Evolutionary conservation across 2,797 vertebrate species (phyloP), one percentile per base, ranked within the genome.

Genomic region (Alauda arvensis): DNA sequence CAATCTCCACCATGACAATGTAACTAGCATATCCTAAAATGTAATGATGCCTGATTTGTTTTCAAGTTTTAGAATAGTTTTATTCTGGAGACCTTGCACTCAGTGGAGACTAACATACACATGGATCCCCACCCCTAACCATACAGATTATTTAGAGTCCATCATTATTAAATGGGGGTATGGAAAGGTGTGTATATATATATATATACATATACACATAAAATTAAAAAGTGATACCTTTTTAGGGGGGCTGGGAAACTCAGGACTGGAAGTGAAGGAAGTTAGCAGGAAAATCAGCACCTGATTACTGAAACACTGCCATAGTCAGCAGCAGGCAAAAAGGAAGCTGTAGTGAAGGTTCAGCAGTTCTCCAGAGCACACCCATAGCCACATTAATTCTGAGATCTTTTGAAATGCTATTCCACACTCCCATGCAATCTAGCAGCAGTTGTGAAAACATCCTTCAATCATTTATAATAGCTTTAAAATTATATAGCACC

Each of bases 381-480:
- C 43, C 56, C 89, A 91, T 65, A 89, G 33, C 39, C 77, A 88
- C 86, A 87, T 88, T 85, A 83, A 91, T 88, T 91, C 87, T 87
- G 91, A 88, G 85, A 67, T 83, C 86, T 90, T 87, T 91, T 94
- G 70, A 95, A 91, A 92, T 77, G 49, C 87, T 93, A 76, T 88
- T 92, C 81, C 67, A 79, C 53, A 65, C 81, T 83, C 86, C 67
- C 6, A 37, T 74, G 80, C 57, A 92, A 93, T 91, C 88, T 83
- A 92, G 72, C 69, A 75, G 88, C 88, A 93, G 88, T 93, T 83
- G 69, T 92, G 90, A 91, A 94, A 92, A 93, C 84, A 91, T 90
- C 88, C 78, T 92, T 95, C 90, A 93, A 87, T 92, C 92, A 92
- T 77, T 91, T 89, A 76, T 92, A 94, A 93, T 74, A 74, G 82